Evolutionary conservation across 64 coral and sea anemone genomes (phyloP).

Genomic region (Actinia tenebrosa): DNA sequence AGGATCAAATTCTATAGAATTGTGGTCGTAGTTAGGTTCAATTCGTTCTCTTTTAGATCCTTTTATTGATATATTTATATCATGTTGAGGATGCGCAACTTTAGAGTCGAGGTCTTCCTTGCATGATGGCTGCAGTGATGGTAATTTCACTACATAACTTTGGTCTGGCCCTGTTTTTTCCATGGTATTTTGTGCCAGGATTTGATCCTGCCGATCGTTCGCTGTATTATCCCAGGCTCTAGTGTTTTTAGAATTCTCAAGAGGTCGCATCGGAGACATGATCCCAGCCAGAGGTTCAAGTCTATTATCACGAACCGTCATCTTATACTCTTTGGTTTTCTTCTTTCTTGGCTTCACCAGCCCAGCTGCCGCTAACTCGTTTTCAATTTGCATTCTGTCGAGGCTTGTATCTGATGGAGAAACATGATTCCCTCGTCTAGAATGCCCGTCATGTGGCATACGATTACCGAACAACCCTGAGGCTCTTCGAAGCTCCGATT

Average conservation of each 20-base stretch:
- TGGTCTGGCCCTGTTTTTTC: not conserved
- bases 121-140: not conserved
- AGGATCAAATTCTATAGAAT: conserved; percentile 4
- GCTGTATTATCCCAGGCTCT: not conserved
- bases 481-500: conserved; percentile 1
- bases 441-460: not conserved
- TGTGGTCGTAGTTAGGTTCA: not conserved
- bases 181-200: not conserved
- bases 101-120: not conserved
- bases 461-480: not conserved
- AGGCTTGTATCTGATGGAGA: conserved; percentile 16
- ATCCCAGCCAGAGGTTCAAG: conserved; percentile 23
- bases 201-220: not conserved
- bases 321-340: not conserved
- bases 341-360: conserved; percentile 14
- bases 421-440: not conserved
- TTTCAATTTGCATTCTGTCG: conserved; percentile 20
- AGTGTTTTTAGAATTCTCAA: not conserved
- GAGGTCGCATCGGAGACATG: conserved; percentile 12
- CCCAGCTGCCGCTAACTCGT: conserved; percentile 8
- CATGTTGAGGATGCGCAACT: not conserved
- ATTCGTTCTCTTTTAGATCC: not conserved
- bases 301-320: conserved; percentile 3
- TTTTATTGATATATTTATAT: conserved; percentile 5
- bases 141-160: conserved; percentile 13